Conservation (phyloP, 2,113 vertebrate genomes). For the Merops nubicus region DNA sequence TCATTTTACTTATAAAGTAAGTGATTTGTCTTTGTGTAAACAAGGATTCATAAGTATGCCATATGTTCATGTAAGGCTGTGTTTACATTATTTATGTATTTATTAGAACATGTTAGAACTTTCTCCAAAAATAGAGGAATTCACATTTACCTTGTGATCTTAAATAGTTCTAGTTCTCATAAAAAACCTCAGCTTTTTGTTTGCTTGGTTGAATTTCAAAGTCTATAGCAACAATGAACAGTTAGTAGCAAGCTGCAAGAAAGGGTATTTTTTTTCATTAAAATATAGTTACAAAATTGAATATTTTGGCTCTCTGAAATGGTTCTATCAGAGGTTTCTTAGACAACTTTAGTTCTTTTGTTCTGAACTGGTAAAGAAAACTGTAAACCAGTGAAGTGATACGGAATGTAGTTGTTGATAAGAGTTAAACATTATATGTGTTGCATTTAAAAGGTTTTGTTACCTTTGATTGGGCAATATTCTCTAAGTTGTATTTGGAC, state of each 20-base stretch:
- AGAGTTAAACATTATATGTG: neutral
- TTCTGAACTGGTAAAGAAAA: neutral
- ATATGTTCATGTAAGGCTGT: neutral
- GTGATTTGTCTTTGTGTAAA: neutral
- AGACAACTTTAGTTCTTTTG: neutral
- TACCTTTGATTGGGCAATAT: neutral
- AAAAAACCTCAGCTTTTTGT: neutral
- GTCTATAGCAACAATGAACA: neutral
- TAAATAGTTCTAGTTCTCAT: neutral
- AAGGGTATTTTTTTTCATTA: neutral
- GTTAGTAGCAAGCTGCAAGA: neutral
- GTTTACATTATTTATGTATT: neutral
- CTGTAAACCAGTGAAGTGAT: neutral
- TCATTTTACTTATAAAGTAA: neutral
- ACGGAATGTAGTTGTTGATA: neutral
- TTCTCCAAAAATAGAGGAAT: neutral
- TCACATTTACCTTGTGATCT: neutral
- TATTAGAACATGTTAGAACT: neutral
- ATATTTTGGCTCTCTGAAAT: neutral
- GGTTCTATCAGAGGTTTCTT: neutral
- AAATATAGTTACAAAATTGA: neutral
- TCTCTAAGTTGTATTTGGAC: neutral
- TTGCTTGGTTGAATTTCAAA: neutral
- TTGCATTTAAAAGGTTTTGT: neutral
- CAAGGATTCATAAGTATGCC: neutral